Base-by-base conservation (phyloP, 1,140 invertebrate species). In the Sinonovacula constricta region DNA sequence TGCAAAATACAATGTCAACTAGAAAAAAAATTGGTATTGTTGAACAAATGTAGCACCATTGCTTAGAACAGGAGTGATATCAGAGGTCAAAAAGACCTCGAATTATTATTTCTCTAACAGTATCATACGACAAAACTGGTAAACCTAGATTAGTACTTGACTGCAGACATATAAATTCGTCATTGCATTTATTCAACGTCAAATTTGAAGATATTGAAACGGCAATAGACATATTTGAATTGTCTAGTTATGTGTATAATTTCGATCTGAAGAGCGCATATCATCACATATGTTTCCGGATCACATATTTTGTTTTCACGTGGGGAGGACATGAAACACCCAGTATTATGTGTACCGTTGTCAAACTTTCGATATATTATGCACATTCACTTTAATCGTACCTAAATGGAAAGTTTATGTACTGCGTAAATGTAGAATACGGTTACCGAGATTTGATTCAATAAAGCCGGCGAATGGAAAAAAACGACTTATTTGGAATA, bases 1-100 rank as follows among this genome's bases (percentile, higher is more conserved):
- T 74, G 36, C 62, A 51, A 53, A 74, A 74, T 28, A 74, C 62
- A 15, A 74, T 26, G 34, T 49, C 63, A 4, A 22, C 63, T 2
- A 66, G 63, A 28, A 45, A 66, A 4, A 66, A 66, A 3, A 7
- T 22, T 2, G 10, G 3, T 3, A 49, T 66, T 66, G 63, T 66
- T 10, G 24, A 10, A 31, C 14, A 26, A 28, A 66, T 49, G 51
- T 49, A 31, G 3, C 28, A 2, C 26, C 2, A 26, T n/a, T 66
- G 4, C 39, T 66, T 34, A 33, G 36, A 5, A 62, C 33, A 62
- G 28, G 59, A 4, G 31, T 62, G 3, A 5, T 62, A 28, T 45
- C 18, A 14, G 34, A 45, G n/a, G 63, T 66, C 15, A 1, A 66
- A 28, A 10, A 14, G 1, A 3, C 63, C 63, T 49, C 31, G 4